Evolutionary conservation across 2,888 invertebrate species (phyloP).

Genomic region (Sarcophaga carnaria): DNA sequence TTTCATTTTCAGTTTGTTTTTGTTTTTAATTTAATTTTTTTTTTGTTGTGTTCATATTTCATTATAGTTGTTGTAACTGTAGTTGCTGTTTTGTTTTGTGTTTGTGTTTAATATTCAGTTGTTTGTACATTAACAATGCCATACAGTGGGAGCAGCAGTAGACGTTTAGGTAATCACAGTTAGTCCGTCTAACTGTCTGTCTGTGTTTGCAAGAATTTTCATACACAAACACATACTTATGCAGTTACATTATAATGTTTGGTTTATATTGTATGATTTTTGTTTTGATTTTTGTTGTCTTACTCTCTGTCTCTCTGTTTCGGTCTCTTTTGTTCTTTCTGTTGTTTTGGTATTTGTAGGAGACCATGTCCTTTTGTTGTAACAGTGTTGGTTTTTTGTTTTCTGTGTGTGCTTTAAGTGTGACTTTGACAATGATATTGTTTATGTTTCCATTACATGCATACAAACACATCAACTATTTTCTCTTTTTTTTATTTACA

Average conservation of each 20-base stretch:
- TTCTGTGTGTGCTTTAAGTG: conserved; percentile 27
- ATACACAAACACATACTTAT: neutral
- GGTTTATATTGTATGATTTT: conserved; percentile 49
- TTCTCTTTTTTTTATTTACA: neutral
- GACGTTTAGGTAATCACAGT: neutral
- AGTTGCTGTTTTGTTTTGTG: neutral
- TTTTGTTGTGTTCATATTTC: neutral
- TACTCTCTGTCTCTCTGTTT: neutral
- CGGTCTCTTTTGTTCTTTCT: conserved; percentile 10
- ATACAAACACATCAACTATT: neutral
- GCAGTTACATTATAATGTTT: conserved; percentile 12
- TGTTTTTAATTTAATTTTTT: neutral
- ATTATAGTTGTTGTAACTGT: neutral
- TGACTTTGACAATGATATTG: conserved; percentile 68
- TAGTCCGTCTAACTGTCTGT: neutral
- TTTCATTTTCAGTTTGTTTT: neutral
- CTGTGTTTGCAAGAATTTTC: neutral
- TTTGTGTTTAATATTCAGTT: conserved; percentile 24
- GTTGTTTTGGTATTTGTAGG: conserved; percentile 6
- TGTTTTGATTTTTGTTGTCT: conserved; percentile 23
- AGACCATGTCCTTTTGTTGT: conserved; percentile 40
- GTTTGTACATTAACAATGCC: conserved; percentile 21
- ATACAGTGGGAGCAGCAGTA: neutral
- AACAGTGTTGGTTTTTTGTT: conserved; percentile 25
- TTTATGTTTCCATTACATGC: conserved; percentile 51